Percentiles rank a stretch among this genome's conserved stretches.
These are phyloP conservation scores for Pseudochirops corinnae DNA, from an alignment of 2,797 vertebrate species.

Conservation along the genomic window DNA sequence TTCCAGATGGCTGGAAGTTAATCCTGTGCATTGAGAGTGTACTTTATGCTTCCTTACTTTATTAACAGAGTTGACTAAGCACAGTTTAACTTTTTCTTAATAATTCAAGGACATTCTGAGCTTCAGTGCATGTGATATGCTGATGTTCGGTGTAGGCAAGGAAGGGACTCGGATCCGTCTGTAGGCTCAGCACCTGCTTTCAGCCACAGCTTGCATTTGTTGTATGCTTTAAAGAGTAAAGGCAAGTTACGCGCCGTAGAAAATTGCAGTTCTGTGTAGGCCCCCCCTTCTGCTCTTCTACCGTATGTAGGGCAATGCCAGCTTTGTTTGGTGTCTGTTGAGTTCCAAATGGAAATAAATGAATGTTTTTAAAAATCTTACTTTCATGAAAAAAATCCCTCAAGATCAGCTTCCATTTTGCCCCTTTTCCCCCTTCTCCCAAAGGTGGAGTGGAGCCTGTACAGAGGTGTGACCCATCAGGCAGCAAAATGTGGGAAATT, in stretches of 20 bases:
- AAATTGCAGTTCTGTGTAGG: not conserved
- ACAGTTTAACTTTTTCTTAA: conserved; percentile 5
- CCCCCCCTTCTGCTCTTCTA: not conserved
- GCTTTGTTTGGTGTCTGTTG: not conserved
- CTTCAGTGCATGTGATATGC: not conserved
- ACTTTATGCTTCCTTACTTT: not conserved
- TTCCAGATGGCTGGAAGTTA: not conserved
- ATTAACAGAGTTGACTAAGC: not conserved
- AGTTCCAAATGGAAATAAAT: not conserved
- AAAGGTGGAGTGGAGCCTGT: not conserved
- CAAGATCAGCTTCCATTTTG: not conserved
- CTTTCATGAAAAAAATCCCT: not conserved
- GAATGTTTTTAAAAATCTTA: not conserved
- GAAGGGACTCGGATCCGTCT: not conserved
- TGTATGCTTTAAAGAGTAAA: not conserved
- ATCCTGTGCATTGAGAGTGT: not conserved
- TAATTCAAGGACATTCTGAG: not conserved
- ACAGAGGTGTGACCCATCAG: not conserved
- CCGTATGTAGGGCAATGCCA: no score
- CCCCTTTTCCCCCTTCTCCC: not conserved
- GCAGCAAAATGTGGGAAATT: not conserved
- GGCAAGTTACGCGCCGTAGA: not conserved
- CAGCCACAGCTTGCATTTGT: not conserved
- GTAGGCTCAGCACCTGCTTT: not conserved
- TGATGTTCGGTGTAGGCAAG: not conserved